These are phyloP conservation scores for Athalia cordata DNA, from an alignment of 2,888 invertebrate species.

Conservation along the genomic window DNA sequence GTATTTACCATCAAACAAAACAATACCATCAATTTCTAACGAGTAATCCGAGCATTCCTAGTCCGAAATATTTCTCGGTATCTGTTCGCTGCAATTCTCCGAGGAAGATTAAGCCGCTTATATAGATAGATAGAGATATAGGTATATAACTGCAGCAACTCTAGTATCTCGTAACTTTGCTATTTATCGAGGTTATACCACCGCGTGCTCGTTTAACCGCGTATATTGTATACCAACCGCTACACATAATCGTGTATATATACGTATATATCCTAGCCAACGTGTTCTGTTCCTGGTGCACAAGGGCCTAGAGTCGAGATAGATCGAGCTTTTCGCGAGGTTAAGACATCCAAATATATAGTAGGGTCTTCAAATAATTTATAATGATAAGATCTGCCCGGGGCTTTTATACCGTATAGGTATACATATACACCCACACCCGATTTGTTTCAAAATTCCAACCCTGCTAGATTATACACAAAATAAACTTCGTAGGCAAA, in stretches of 20 bases:
- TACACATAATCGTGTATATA: neutral
- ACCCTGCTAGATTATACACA: no score
- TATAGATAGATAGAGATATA: no score
- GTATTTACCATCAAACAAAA: no score
- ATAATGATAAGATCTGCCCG: conserved; percentile 10
- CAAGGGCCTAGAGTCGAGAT: conserved; percentile 10
- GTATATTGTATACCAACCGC: neutral
- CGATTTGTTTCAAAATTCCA: neutral
- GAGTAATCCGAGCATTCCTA: neutral
- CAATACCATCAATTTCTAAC: neutral
- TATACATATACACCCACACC: no score
- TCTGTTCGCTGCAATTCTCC: conserved; percentile 6
- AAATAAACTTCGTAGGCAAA: no score
- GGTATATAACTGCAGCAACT: neutral
- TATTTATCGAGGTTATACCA: conserved; percentile 36
- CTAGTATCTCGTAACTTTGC: conserved; percentile 29
- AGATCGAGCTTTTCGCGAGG: conserved; percentile 17
- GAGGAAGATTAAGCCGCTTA: conserved; percentile 15
- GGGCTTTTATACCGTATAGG: neutral
- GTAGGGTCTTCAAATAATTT: conserved; percentile 27
- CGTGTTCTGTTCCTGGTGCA: neutral
- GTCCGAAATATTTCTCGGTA: neutral
- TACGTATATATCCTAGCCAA: neutral
- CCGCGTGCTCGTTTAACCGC: conserved; percentile 21
- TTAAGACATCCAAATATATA: conserved; percentile 21